Evolutionary conservation across 2,888 invertebrate species (phyloP).

Genomic region (Caenorhabditis sulstoni): DNA sequence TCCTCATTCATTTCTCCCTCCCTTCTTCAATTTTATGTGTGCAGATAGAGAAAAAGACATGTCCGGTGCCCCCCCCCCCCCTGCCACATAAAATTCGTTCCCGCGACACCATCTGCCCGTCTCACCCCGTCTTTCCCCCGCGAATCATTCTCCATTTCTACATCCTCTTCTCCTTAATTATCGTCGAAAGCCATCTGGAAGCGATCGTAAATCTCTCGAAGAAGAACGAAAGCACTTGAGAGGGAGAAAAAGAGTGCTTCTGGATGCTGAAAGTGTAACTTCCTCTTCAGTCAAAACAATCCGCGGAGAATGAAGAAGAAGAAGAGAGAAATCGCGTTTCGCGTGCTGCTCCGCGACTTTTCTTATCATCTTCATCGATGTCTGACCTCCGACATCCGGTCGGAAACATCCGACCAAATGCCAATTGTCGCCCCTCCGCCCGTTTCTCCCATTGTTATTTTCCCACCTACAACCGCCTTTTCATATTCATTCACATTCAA

Average conservation of each 20-base stretch:
- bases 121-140: slow-evolving; percentile 17
- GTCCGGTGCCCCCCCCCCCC: too few species aligned
- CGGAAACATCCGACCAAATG: slow-evolving; percentile 43
- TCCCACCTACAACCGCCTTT: neutral
- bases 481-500: neutral
- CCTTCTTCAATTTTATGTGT: slow-evolving; percentile 11
- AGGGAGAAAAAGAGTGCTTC: neutral
- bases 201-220: slow-evolving; percentile 2
- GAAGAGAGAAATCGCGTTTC: neutral
- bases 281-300: slow-evolving; percentile 19
- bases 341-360: slow-evolving; percentile 10
- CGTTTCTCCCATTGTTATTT: slow-evolving; percentile 2
- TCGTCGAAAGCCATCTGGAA: slow-evolving; percentile 16
- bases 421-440: slow-evolving; percentile 28
- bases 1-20: slow-evolving; percentile 6
- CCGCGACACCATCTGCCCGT: slow-evolving; percentile 34
- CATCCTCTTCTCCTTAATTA: neutral
- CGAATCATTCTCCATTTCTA: slow-evolving; percentile 15
- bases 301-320: neutral
- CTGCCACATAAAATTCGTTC: slow-evolving; percentile 35
- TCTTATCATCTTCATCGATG: slow-evolving; percentile 55
- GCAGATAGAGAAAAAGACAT: neutral
- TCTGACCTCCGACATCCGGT: slow-evolving; percentile 53
- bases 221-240: slow-evolving; percentile 12
- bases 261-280: slow-evolving; percentile 11